Evolutionary conservation across 2,113 vertebrate genomes (phyloP).

Genomic region (Terrapene triunguis): DNA sequence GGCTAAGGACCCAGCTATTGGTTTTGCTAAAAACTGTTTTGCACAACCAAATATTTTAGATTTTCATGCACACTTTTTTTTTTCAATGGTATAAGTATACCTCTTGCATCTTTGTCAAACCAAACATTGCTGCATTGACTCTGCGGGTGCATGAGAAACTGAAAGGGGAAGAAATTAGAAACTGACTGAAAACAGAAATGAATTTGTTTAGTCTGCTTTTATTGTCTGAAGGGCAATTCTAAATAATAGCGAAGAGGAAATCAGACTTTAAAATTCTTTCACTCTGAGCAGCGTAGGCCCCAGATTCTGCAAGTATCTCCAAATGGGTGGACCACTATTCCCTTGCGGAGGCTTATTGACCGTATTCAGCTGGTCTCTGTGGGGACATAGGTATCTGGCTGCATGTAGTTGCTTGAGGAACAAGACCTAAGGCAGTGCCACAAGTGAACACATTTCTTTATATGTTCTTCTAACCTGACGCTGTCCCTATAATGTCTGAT

Average conservation of each 20-base stretch:
- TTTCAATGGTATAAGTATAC: not conserved
- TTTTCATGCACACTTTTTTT: not conserved
- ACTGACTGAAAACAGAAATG: not conserved
- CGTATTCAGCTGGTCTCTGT: not conserved
- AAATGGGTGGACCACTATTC: not conserved
- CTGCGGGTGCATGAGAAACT: not conserved
- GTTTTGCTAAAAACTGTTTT: not conserved
- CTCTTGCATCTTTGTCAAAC: accelerated
- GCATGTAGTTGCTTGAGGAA: not conserved
- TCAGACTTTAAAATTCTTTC: not conserved
- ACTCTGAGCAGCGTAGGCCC: not conserved
- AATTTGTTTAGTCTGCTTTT: not conserved
- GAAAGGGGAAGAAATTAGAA: not conserved
- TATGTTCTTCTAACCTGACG: not conserved
- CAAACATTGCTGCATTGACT: not conserved
- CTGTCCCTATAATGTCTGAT: not conserved
- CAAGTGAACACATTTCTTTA: not conserved
- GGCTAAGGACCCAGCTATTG: not conserved
- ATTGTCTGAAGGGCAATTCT: not conserved
- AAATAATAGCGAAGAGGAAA: not conserved
- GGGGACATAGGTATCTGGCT: not conserved
- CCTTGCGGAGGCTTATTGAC: not conserved
- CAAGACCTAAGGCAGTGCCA: accelerated
- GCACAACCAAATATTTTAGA: not conserved
- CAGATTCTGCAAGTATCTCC: not conserved